Base-by-base conservation (phyloP, 2,797 vertebrate genomes). In the Periparus ater region DNA sequence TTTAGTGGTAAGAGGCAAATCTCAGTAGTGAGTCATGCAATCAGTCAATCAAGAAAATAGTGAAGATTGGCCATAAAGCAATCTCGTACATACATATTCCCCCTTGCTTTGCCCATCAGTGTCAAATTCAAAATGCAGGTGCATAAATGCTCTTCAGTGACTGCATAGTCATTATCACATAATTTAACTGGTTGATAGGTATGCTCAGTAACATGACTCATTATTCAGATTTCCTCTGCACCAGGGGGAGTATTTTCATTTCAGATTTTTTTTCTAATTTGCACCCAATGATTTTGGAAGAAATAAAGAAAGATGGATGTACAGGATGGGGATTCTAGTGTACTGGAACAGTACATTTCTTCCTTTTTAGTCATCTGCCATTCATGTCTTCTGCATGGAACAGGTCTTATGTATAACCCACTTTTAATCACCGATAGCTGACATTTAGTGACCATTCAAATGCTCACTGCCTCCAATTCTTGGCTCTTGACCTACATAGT, bases 1-100 rank as follows among this genome's bases (percentile, higher is more conserved):
- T 74, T 76, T 92, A 89, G 44, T 79, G 53, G 38, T 65, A 87
- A 93, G 57, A 88, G 36, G 42, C 8, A 21, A 92, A 94, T 70
- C 91, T 92, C 73, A 51, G 83, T 60, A 95, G 84, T 94, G 93
- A 96, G 89, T 94, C 96, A 95, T 63, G 71, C 76, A 96, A 94
- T 87, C 93, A 95, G 81, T 91, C 93, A 94, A 86, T 92, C 93
- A 96, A 83, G 88, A 78, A 91, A 88, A 94, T 58, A 78, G 89
- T 67, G 65, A 93, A 95, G 82, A 95, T 65, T 90, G n/a, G 74
- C 57, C 71, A 40, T 57, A 53, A 63, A 92, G 67, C 61, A 72
- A 40, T 88, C 38, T 94, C 44, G 65, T 76, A 65, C 54, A 61
- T 82, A 89, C 26, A 53, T 94, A 93, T 95, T 86, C 74, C 47